These are phyloP conservation scores for Drosophila limbata DNA, from an alignment of 2,888 invertebrate genomes.

Conservation along the genomic window DNA sequence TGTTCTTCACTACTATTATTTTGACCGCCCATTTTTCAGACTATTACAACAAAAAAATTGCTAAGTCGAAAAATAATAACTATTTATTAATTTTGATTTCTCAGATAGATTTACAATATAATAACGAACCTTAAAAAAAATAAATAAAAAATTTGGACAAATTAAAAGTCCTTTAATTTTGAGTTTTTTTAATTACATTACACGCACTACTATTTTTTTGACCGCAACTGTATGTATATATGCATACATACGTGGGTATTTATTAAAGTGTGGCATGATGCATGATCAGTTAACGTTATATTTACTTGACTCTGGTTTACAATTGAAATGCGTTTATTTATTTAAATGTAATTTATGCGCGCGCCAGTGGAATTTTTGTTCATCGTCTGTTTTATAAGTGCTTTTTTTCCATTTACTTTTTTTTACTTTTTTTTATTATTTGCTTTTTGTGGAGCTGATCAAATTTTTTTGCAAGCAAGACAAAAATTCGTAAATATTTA, in stretches of 20 bases:
- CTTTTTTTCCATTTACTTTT: constrained; percentile 6
- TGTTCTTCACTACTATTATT: too few species aligned
- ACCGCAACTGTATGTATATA: neutral
- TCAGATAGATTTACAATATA: too few species aligned
- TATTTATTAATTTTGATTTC: too few species aligned
- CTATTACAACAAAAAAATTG: too few species aligned
- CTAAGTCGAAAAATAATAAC: too few species aligned
- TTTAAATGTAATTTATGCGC: constrained; percentile 56
- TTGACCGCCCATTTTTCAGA: too few species aligned
- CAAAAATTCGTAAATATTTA: constrained; percentile 31
- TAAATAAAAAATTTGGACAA: too few species aligned
- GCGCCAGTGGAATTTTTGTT: constrained; percentile 49
- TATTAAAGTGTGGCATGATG: constrained; percentile 32
- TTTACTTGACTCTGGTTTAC: constrained; percentile 43
- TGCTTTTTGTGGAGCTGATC: constrained; percentile 14
- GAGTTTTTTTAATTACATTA: too few species aligned
- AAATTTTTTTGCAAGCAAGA: constrained; percentile 41
- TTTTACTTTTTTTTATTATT: constrained; percentile 3
- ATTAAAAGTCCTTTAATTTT: too few species aligned
- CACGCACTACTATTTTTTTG: too few species aligned
- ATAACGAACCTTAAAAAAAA: too few species aligned
- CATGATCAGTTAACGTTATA: constrained; percentile 44
- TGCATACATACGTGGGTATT: constrained; percentile 5
- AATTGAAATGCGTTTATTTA: constrained; percentile 64
- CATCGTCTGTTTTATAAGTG: constrained; percentile 31